phyloP scores from a whole-genome alignment of 2,113 vertebrate genomes.

The Ciconia boyciana region DNA sequence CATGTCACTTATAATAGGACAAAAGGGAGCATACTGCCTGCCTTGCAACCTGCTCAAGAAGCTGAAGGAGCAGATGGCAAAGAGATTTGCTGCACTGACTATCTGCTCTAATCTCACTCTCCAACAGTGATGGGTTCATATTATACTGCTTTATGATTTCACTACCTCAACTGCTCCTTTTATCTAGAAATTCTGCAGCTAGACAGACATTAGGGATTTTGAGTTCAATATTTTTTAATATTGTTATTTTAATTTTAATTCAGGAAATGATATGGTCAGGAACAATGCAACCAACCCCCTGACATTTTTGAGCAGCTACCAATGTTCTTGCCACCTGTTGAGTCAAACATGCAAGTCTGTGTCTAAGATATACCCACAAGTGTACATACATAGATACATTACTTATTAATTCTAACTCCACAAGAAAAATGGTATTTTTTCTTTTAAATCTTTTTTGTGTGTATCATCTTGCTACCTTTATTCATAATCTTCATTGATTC shows the following conservation, averaged over 20 bases:
- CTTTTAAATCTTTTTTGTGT: not conserved
- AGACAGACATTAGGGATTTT: not conserved
- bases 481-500: not conserved
- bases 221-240: not conserved
- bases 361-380: not conserved
- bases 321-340: not conserved
- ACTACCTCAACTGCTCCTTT: not conserved
- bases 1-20: not conserved
- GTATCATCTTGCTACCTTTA: not conserved
- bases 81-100: not conserved
- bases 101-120: not conserved
- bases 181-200: not conserved
- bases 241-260: conserved; percentile 5
- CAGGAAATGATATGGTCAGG: not conserved
- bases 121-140: not conserved
- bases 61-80: conserved; percentile 22
- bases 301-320: not conserved
- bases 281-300: not conserved
- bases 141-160: not conserved
- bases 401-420: not conserved
- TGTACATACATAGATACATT: not conserved
- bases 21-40: not conserved
- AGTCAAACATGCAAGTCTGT: not conserved
- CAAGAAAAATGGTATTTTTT: not conserved
- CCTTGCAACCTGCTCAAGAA: conserved; percentile 8